Evolutionary conservation across 2,797 vertebrate species (phyloP).

Genomic region (Malurus leucopterus): DNA sequence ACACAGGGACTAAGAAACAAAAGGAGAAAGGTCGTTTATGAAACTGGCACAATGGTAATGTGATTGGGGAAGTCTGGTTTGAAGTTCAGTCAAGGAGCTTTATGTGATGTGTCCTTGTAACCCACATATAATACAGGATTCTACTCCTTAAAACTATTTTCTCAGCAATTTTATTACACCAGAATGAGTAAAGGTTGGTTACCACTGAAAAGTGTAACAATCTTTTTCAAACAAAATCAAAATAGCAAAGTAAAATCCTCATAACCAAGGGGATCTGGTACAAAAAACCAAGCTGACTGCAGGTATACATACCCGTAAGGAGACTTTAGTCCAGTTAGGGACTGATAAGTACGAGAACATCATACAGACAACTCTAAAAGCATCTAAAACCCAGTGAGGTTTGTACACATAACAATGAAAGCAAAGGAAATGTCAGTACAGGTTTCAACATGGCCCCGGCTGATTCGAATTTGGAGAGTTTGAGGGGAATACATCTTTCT

Average conservation of each 20-base stretch:
- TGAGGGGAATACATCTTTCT: not conserved
- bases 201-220: not conserved
- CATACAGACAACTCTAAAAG: not conserved
- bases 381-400: not conserved
- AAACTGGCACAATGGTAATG: not conserved
- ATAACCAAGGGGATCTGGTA: not conserved
- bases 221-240: not conserved
- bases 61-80: not conserved
- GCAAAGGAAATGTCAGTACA: not conserved
- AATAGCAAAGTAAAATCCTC: not conserved
- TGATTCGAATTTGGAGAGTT: not conserved
- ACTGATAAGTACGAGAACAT: not conserved
- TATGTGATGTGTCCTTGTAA: not conserved
- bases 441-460: not conserved
- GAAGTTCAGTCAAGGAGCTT: not conserved
- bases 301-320: not conserved
- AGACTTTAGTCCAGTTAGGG: not conserved
- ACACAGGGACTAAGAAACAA: not conserved
- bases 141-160: not conserved
- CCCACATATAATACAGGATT: rapidly evolving
- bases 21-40: not conserved
- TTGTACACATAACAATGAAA: not conserved
- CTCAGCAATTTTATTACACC: not conserved
- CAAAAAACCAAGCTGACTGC: not conserved
- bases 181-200: not conserved